Conservation (phyloP, 2,113 vertebrate genomes). For the Muntiacus reevesi region DNA sequence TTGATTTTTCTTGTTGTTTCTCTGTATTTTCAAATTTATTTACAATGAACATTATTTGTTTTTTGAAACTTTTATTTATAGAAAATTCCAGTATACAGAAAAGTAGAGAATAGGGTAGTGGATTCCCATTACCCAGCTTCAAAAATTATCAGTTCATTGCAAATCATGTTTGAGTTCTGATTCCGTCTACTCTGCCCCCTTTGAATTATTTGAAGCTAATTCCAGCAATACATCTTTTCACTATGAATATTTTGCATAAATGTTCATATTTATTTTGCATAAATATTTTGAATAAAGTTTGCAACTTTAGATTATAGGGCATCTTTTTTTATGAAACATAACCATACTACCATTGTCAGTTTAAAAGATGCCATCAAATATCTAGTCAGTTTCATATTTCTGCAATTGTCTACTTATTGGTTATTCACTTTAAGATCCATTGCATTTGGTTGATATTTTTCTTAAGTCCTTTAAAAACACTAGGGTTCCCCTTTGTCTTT, state of each 20-base stretch:
- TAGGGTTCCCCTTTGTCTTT: background rate
- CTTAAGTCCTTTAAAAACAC: background rate
- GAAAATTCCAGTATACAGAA: background rate
- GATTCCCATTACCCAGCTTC: background rate
- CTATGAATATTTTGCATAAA: background rate
- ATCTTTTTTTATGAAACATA: background rate
- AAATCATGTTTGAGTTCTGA: background rate
- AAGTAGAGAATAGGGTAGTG: background rate
- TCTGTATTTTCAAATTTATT: constrained; percentile 26
- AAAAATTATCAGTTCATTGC: background rate
- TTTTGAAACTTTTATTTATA: background rate
- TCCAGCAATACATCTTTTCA: background rate
- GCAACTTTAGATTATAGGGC: background rate
- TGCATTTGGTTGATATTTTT: constrained; percentile 11
- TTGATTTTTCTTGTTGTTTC: background rate
- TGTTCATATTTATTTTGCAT: no score
- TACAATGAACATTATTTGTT: background rate
- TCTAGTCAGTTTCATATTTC: background rate
- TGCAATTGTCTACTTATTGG: background rate
- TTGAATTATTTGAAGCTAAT: background rate
- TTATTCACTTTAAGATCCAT: background rate
- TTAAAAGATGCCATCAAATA: constrained; percentile 7
- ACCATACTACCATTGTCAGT: background rate
- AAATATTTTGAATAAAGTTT: background rate
- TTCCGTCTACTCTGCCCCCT: background rate